A percentile compares a stretch with the other conserved stretches of the same genome.
Evolutionary conservation across 2,113 vertebrate species (phyloP).

Genomic region (Rhegmatorhina hoffmannsi): DNA sequence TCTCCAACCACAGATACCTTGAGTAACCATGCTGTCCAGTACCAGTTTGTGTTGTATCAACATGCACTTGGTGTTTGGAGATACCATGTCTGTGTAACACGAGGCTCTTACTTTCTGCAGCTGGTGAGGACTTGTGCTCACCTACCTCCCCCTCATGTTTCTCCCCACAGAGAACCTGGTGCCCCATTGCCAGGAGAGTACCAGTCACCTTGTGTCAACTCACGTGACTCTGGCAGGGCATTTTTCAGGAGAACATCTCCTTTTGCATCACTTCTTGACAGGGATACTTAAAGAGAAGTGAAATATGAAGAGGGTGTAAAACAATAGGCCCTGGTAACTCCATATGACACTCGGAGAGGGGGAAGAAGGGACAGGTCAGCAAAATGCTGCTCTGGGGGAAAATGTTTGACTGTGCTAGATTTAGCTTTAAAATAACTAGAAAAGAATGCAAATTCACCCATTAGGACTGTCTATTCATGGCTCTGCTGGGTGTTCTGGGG

Average conservation of each 20-base stretch:
- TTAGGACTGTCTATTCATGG: not conserved
- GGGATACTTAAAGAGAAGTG: not conserved
- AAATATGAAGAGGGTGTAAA: conserved; percentile 44
- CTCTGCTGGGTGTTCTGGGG: not conserved
- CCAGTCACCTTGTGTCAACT: rapidly evolving
- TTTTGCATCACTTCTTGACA: conserved; percentile 1
- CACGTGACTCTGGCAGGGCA: not conserved
- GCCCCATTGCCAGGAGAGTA: not conserved
- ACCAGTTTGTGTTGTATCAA: not conserved
- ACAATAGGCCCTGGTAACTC: conserved; percentile 14
- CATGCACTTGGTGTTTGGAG: rapidly evolving
- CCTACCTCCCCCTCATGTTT: rapidly evolving
- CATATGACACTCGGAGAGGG: not conserved
- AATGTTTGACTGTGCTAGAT: not conserved
- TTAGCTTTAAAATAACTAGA: not conserved
- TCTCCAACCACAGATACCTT: not conserved
- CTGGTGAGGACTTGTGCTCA: rapidly evolving
- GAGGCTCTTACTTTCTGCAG: not conserved
- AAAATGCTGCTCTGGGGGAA: not conserved
- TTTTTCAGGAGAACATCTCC: conserved; percentile 15
- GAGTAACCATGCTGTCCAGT: not conserved
- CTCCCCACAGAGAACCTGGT: not conserved
- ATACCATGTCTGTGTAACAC: rapidly evolving
- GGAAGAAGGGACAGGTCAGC: not conserved
- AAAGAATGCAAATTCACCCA: not conserved